phyloP scores from a whole-genome alignment of 2,113 vertebrate genomes.

The Lepidothrix coronata region DNA sequence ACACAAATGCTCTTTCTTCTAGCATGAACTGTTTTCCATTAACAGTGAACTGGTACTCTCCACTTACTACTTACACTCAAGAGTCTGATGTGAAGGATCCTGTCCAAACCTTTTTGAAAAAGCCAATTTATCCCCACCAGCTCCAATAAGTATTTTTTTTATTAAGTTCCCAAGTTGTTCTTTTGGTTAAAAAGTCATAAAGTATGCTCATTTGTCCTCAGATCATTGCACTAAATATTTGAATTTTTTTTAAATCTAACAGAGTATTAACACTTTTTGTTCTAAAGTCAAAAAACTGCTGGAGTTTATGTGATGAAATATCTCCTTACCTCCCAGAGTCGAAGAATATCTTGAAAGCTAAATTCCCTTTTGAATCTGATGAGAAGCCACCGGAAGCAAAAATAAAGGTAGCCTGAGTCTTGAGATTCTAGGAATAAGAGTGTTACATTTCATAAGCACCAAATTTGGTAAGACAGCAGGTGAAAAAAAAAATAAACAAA shows the following conservation, averaged over 20 bases:
- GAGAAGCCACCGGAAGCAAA: constrained; percentile 98
- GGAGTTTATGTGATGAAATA: neutral
- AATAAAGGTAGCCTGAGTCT: constrained; percentile 96
- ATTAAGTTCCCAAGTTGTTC: neutral
- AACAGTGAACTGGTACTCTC: neutral
- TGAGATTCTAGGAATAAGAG: constrained; percentile 85
- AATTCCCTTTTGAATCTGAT: constrained; percentile 98
- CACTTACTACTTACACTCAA: neutral
- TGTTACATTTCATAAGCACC: neutral
- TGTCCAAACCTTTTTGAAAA: neutral
- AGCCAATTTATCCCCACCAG: neutral
- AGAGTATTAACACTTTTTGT: neutral
- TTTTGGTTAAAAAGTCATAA: neutral
- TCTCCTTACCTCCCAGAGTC: constrained; percentile 94
- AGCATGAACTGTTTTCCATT: neutral
- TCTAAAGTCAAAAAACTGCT: neutral
- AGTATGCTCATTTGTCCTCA: neutral
- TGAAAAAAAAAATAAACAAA: neutral
- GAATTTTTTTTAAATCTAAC: neutral
- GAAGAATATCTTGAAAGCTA: constrained; percentile 92
- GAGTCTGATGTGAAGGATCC: neutral
- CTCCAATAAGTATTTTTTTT: neutral
- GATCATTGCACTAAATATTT: neutral
- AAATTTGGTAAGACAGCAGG: neutral
- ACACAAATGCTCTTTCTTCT: neutral